Percentiles rank a stretch among this genome's conserved stretches.
Evolutionary conservation across 2,888 invertebrate genomes (phyloP).

Genomic region (Cantharis nigra): DNA sequence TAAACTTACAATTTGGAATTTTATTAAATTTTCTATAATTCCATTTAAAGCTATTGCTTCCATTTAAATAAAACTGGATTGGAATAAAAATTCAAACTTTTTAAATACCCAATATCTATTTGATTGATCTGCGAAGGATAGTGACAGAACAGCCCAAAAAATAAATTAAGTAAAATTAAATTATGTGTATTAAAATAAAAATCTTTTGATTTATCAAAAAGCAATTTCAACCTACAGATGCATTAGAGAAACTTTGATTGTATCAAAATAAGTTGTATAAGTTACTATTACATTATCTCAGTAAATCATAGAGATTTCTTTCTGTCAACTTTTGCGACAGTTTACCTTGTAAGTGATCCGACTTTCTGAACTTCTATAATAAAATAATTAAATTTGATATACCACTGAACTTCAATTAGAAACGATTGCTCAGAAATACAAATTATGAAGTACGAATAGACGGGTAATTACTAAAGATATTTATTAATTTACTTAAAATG

Average conservation of each 20-base stretch:
- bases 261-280: too few relatives aligned
- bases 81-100: too few relatives aligned
- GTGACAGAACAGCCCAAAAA: too few relatives aligned
- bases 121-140: too few relatives aligned
- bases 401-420: background rate
- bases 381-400: background rate
- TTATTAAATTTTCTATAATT: background rate
- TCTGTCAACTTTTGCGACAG: background rate
- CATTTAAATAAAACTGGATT: background rate
- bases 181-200: too few relatives aligned
- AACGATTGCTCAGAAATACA: background rate
- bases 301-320: background rate
- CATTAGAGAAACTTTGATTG: too few relatives aligned
- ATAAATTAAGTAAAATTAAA: too few relatives aligned
- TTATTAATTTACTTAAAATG: background rate
- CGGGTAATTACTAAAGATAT: background rate
- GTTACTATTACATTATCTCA: too few relatives aligned
- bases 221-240: too few relatives aligned
- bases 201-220: too few relatives aligned
- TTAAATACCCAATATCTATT: too few relatives aligned
- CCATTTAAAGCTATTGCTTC: background rate
- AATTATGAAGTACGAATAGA: background rate
- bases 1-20: background rate
- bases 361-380: background rate
- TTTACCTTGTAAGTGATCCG: background rate